phyloP scores from a whole-genome alignment of 2,113 vertebrate genomes.

The Sarotherodon lohbergeri region DNA sequence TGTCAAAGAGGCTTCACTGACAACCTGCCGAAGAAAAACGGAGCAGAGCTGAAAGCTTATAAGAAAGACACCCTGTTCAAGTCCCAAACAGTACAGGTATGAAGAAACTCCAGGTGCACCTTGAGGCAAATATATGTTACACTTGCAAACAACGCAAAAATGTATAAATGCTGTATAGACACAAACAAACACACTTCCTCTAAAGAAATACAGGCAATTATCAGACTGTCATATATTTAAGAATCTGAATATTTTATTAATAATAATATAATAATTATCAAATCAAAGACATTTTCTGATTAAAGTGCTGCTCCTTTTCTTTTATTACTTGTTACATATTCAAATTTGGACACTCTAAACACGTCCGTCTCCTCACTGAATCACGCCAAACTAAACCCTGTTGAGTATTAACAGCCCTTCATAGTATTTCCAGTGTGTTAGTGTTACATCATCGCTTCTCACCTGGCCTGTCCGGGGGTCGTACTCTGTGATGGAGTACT shows the following conservation, averaged over 20 bases:
- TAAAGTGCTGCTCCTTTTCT: too few relatives aligned
- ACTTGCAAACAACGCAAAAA: neutral
- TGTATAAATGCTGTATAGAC: neutral
- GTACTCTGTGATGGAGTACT: conserved; percentile 76
- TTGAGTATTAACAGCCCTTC: neutral
- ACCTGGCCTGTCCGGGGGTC: conserved; percentile 70
- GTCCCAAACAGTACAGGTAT: neutral
- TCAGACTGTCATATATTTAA: neutral
- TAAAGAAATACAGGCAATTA: neutral
- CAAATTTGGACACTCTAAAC: neutral
- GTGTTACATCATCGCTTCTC: neutral
- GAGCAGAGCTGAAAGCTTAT: neutral
- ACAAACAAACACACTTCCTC: neutral
- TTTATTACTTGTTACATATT: neutral
- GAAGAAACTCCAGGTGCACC: neutral
- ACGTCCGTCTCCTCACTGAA: neutral
- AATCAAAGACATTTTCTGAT: too few relatives aligned
- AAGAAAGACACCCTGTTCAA: neutral
- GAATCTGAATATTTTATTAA: too few relatives aligned
- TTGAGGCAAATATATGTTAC: neutral
- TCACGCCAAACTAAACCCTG: neutral
- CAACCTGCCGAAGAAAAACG: conserved; percentile 63
- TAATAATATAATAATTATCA: too few relatives aligned
- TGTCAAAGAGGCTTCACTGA: conserved; percentile 77
- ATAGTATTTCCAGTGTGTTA: neutral